phyloP scores from a whole-genome alignment of 2,888 invertebrate species.

The Drosophila atripex region DNA sequence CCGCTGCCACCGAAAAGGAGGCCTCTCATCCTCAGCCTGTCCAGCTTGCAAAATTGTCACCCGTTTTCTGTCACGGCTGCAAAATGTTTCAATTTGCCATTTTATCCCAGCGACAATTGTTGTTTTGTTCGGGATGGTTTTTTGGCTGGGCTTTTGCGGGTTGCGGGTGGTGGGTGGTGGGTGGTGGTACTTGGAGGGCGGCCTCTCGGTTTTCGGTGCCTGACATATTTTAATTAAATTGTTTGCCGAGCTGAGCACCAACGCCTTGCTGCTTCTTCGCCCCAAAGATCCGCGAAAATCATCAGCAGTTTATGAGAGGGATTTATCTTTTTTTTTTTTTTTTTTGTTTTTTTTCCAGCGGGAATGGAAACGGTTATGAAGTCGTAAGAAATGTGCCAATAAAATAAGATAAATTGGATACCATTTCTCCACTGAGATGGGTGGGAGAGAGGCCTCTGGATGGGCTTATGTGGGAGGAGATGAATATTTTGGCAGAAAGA shows the following conservation, averaged over 20 bases:
- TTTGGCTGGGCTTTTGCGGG: constrained; percentile 7
- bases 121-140: constrained; percentile 41
- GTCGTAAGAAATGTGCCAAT: constrained; percentile 1
- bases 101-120: constrained; percentile 68
- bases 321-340: constrained; percentile 7
- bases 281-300: constrained; percentile 18
- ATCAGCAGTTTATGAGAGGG: constrained; percentile 38
- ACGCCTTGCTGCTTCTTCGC: constrained; percentile 9
- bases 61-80: constrained; percentile 47
- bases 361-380: not conserved
- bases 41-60: constrained; percentile 41
- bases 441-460: no score
- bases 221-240: constrained; percentile 75
- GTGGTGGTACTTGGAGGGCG: no score
- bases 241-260: constrained; percentile 52
- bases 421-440: not conserved
- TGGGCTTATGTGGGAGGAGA: no score
- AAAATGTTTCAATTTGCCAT: constrained; percentile 75
- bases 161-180: not conserved
- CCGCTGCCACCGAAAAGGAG: constrained; percentile 14
- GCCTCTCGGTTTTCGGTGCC: constrained; percentile 2
- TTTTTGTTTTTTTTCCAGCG: not conserved
- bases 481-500: not conserved
- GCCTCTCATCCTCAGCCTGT: constrained; percentile 29
- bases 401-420: constrained; percentile 11